Evolutionary conservation across 2,113 vertebrate species (phyloP).

Genomic region (Pteruthius melanotis): DNA sequence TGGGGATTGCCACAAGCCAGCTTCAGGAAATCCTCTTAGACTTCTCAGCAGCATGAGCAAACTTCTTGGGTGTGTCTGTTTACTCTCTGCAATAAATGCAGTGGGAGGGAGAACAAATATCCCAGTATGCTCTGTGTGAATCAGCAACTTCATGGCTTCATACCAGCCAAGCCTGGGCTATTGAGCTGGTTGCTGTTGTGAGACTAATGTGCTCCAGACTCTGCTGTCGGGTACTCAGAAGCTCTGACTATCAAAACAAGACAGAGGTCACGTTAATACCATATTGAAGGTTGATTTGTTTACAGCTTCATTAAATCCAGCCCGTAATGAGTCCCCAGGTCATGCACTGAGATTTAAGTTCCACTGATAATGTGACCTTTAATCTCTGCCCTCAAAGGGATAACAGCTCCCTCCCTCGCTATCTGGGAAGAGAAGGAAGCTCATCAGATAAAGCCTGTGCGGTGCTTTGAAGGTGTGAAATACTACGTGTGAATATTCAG

Average conservation of each 20-base stretch:
- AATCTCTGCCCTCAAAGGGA: neutral
- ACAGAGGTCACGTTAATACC: neutral
- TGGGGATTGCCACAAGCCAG: slow-evolving; percentile 9
- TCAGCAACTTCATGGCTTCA: neutral
- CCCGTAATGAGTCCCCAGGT: neutral
- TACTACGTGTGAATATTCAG: neutral
- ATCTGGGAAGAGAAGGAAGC: neutral
- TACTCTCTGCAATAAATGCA: neutral
- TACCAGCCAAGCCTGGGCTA: neutral
- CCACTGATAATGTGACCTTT: neutral
- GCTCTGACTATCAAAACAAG: neutral
- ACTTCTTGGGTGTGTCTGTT: neutral
- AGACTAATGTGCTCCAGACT: neutral
- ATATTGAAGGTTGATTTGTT: neutral
- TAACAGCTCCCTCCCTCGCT: neutral
- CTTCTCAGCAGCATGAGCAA: neutral
- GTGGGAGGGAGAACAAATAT: neutral
- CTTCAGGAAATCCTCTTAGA: slow-evolving; percentile 43
- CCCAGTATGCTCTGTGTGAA: neutral
- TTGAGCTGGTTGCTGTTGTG: neutral
- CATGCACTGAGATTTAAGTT: neutral
- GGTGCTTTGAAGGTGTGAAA: neutral
- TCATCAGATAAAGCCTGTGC: neutral
- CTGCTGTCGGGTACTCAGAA: neutral
- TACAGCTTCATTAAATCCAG: slow-evolving; percentile 27